These are phyloP conservation scores for Phrynocephalus guinanensis DNA, from an alignment of 2,797 vertebrate species.

Conservation along the genomic window DNA sequence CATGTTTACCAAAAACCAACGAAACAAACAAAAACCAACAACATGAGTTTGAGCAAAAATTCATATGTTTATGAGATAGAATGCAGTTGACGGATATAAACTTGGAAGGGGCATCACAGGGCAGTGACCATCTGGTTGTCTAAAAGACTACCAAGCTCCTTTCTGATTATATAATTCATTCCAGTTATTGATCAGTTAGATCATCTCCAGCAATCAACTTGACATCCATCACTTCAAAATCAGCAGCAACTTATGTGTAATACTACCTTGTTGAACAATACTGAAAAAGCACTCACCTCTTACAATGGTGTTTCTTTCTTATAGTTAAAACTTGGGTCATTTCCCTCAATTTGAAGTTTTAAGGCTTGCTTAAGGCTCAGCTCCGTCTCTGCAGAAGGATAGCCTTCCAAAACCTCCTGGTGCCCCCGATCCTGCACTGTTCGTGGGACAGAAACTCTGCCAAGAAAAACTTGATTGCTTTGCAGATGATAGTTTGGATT, in stretches of 20 bases:
- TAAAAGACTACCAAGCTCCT: background rate
- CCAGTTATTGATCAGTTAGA: background rate
- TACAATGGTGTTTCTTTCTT: conserved; percentile 99
- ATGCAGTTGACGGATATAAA: background rate
- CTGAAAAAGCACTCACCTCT: conserved; percentile 80
- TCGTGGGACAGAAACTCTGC: conserved; percentile 92
- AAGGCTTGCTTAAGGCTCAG: conserved; percentile 99
- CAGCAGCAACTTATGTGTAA: background rate
- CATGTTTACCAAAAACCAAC: background rate
- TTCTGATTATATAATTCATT: background rate
- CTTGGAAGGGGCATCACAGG: background rate
- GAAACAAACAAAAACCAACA: no score
- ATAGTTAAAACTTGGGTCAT: conserved; percentile 94
- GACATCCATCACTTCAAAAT: no score
- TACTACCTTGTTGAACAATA: background rate
- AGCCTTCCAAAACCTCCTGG: conserved; percentile 93
- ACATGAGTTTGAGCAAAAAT: background rate
- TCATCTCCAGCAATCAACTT: no score
- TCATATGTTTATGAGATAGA: background rate
- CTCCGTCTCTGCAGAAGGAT: conserved; percentile 91
- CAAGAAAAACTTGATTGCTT: conserved; percentile 94
- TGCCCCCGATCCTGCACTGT: conserved; percentile 87
- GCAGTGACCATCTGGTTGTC: background rate
- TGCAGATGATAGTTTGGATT: conserved; percentile 98
- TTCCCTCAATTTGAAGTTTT: conserved; percentile 96